A percentile compares a stretch with the other conserved stretches of the same genome.
phyloP scores from a whole-genome alignment of 2,888 invertebrate genomes.

The Hirudinaria manillensis region DNA sequence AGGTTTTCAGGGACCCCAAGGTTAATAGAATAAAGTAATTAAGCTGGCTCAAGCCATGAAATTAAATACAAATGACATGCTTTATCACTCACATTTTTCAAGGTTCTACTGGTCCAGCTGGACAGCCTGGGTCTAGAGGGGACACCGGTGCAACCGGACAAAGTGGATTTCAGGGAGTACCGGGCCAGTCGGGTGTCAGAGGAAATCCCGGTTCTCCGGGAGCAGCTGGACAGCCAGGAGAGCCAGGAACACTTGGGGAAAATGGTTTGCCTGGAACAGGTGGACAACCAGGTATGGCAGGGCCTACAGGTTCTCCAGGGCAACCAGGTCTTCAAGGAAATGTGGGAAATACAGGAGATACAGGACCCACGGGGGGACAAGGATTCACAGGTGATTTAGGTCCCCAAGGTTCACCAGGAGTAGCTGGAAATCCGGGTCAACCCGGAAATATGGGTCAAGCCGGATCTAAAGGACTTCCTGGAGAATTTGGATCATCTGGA shows the following conservation, averaged over 20 bases:
- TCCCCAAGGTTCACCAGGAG: slow-evolving; percentile 28
- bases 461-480: slow-evolving; percentile 28
- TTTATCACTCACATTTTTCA: background rate
- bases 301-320: slow-evolving; percentile 16
- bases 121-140: slow-evolving; percentile 31
- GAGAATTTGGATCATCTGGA: slow-evolving; percentile 29
- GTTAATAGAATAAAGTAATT: background rate
- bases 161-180: slow-evolving; percentile 10
- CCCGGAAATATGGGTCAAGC: slow-evolving; percentile 31
- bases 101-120: slow-evolving; percentile 19
- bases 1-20: slow-evolving; percentile 24
- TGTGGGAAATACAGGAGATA: slow-evolving; percentile 17
- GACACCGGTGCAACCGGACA: slow-evolving; percentile 29
- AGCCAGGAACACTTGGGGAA: slow-evolving; percentile 32
- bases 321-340: slow-evolving; percentile 26
- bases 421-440: slow-evolving; percentile 28
- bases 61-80: background rate
- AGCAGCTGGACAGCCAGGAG: slow-evolving; percentile 27
- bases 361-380: slow-evolving; percentile 34
- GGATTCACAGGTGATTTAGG: slow-evolving; percentile 34
- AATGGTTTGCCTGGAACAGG: slow-evolving; percentile 21
- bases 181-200: slow-evolving; percentile 20
- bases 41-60: background rate
- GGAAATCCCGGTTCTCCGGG: slow-evolving; percentile 29
- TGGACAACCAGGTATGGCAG: slow-evolving; percentile 19